phyloP scores from a whole-genome alignment of 2,797 vertebrate genomes.

The Sebastes minor region DNA sequence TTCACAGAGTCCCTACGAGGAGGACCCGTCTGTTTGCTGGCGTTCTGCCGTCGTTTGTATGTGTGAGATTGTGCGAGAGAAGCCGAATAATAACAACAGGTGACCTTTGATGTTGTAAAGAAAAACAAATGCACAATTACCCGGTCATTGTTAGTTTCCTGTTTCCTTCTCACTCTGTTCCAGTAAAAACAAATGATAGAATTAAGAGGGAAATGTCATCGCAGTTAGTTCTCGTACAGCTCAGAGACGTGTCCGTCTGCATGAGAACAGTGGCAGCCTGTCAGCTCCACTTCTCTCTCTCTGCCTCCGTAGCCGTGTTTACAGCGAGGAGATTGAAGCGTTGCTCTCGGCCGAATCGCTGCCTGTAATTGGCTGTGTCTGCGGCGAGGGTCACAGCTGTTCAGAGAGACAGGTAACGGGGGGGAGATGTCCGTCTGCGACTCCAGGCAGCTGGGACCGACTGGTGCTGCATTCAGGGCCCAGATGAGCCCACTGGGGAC shows the following conservation, averaged over 20 bases:
- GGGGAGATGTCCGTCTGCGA: constrained; percentile 8
- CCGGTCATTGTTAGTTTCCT: neutral
- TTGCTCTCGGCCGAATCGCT: constrained; percentile 22
- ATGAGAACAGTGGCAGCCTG: constrained; percentile 21
- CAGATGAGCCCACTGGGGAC: constrained; percentile 40
- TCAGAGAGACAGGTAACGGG: constrained; percentile 45
- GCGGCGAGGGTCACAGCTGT: constrained; percentile 63
- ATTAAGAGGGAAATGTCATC: neutral
- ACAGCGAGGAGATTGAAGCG: constrained; percentile 21
- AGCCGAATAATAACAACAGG: neutral
- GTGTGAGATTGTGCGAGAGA: neutral
- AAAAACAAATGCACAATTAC: neutral
- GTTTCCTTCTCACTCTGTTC: neutral
- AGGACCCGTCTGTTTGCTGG: too few species aligned
- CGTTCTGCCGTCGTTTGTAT: neutral
- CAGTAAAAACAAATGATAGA: neutral
- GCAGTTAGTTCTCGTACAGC: neutral
- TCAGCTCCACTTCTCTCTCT: neutral
- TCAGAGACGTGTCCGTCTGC: neutral
- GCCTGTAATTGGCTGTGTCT: constrained; percentile 63
- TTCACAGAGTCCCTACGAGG: too few species aligned
- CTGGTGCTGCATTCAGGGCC: constrained; percentile 1
- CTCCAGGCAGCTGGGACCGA: constrained; percentile 54
- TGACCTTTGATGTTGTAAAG: neutral
- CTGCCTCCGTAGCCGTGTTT: constrained; percentile 14